phyloP scores from a whole-genome alignment of 2,797 vertebrate genomes.

The Mareca strepera region DNA sequence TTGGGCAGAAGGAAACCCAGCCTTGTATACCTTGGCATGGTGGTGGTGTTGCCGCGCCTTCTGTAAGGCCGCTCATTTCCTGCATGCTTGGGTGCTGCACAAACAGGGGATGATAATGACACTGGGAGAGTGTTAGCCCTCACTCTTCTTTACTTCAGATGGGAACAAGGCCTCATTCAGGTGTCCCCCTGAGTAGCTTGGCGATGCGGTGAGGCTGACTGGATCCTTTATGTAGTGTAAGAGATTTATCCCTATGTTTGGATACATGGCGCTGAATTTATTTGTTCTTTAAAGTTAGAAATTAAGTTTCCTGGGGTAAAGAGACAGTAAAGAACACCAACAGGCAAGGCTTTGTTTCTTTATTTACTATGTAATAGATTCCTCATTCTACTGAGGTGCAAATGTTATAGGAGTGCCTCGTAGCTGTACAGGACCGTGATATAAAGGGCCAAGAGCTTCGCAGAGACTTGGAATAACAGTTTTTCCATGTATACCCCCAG shows the following conservation, averaged over 20 bases:
- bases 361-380: neutral
- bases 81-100: slow-evolving; percentile 21
- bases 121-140: neutral
- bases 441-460: neutral
- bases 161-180: neutral
- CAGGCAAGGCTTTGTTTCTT: neutral
- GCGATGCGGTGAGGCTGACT: neutral
- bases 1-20: slow-evolving; percentile 4
- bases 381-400: neutral
- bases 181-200: neutral
- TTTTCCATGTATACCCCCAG: neutral
- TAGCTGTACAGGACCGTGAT: neutral
- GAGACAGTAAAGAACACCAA: neutral
- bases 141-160: neutral
- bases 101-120: neutral
- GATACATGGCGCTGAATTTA: neutral
- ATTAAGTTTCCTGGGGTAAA: neutral
- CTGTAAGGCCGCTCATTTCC: neutral
- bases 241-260: neutral
- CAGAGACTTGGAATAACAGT: neutral
- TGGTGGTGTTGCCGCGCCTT: neutral
- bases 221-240: neutral
- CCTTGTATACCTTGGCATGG: neutral
- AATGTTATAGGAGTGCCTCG: neutral
- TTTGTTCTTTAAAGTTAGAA: neutral